Base-by-base conservation (phyloP, 2,797 vertebrate species). In the Streptopelia turtur region DNA sequence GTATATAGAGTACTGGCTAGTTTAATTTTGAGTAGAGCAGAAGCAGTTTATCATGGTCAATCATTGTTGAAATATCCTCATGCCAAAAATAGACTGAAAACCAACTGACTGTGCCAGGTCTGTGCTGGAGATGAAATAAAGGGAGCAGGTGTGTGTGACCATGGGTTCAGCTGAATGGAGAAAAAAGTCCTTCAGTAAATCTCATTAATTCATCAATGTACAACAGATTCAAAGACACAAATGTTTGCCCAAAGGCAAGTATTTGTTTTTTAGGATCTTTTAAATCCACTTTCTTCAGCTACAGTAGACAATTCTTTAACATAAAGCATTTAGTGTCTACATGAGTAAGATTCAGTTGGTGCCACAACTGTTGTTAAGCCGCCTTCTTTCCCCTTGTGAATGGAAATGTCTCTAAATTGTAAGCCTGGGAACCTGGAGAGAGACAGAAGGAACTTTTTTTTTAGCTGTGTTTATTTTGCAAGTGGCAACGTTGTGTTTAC, bases 41-140 rank as follows among this genome's bases (percentile, higher is more conserved):
- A 88, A 25, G 35, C 35, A 81, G 63, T 88, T 83, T 87, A 69
- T 94, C 28, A 7, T 61, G n/a, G n/a, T 81, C 82, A 83, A 66
- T 88, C 65, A 82, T 88, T 94, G 77, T 86, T 94, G 57, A 84
- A 90, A 93, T 83, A 93, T 45, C 71, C 50, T 87, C 20, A 28
- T 89, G 59, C 66, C 72, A 93, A 94, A 95, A 94, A 86, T 60
- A 92, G 63, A 69, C 45, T 0, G 1, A 88, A 90, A 94, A 65
- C 13, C 76, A 66, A 56, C 41, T 63, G 53, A 50, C 65, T 11
- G 7, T 81, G 65, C 77, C 69, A 90, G 55, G 28, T 81, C 47
- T 63, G 43, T 50, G 52, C 52, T 90, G 70, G 63, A 90, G 35
- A 90, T 56, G 31, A 88, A 93, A 52, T 64, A 89, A 72, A 87